Evolutionary conservation across 1,140 invertebrate species (phyloP).

Genomic region (Cydia amplana): DNA sequence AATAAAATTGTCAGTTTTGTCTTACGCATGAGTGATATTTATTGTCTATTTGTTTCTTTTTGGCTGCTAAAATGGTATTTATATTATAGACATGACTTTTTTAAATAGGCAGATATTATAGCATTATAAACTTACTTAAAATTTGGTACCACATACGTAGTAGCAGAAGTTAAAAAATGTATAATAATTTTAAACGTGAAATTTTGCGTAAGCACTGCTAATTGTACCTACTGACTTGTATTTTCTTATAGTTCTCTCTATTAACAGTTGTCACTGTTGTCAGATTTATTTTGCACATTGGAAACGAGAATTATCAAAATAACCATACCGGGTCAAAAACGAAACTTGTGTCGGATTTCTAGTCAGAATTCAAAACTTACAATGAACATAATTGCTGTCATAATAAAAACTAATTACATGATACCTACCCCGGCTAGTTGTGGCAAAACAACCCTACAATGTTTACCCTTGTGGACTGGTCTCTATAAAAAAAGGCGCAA

Average conservation of each 20-base stretch:
- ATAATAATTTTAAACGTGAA: too few relatives aligned
- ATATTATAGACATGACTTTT: background rate
- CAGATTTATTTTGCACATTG: too few relatives aligned
- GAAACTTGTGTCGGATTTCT: background rate
- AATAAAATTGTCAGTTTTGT: slow-evolving; percentile 72
- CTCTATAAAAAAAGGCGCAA: slow-evolving; percentile 68
- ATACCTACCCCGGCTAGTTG: slow-evolving; percentile 50
- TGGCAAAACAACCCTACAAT: slow-evolving; percentile 60
- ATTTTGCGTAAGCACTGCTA: too few relatives aligned
- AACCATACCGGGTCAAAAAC: background rate
- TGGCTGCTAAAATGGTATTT: background rate
- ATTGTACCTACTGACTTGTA: too few relatives aligned
- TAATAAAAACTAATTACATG: slow-evolving; percentile 51
- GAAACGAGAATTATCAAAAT: too few relatives aligned
- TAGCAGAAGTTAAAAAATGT: too few relatives aligned
- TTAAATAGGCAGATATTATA: background rate
- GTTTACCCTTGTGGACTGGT: slow-evolving; percentile 67
- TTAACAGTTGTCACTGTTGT: too few relatives aligned
- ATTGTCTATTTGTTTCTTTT: slow-evolving; percentile 38
- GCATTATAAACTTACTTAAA: background rate
- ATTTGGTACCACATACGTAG: too few relatives aligned
- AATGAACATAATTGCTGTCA: slow-evolving; percentile 23
- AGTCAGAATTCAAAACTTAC: background rate
- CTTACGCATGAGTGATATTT: slow-evolving; percentile 68
- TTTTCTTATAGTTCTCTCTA: too few relatives aligned